A percentile compares a stretch with the other conserved stretches of the same genome.
Evolutionary conservation across 2,113 vertebrate genomes (phyloP).

Genomic region (Mirza zaza): DNA sequence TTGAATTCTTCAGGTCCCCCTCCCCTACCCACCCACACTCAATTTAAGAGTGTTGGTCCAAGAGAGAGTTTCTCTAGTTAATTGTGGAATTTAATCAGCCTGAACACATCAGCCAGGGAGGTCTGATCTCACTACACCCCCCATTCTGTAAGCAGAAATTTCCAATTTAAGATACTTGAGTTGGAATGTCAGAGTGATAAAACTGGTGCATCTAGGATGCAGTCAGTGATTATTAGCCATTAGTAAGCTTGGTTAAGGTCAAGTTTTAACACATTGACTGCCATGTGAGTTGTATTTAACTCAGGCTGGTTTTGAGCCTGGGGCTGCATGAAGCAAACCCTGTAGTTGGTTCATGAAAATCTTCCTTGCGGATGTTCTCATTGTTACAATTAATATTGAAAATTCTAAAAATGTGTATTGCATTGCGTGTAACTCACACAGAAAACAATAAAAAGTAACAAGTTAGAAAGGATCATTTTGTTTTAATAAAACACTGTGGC

Average conservation of each 20-base stretch:
- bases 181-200: background rate
- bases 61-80: constrained; percentile 30
- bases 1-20: background rate
- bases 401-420: too few species aligned
- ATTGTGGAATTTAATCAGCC: constrained; percentile 3
- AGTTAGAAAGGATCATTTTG: too few species aligned
- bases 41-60: background rate
- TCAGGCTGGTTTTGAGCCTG: too few species aligned
- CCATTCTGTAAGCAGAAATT: background rate
- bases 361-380: too few species aligned
- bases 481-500: too few species aligned
- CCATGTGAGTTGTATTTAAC: too few species aligned
- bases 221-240: background rate
- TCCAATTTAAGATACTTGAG: background rate
- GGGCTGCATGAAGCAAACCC: too few species aligned
- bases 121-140: background rate
- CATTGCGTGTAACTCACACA: too few species aligned
- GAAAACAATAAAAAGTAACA: too few species aligned
- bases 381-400: too few species aligned
- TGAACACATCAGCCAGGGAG: background rate
- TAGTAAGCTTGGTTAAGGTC: background rate
- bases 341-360: too few species aligned
- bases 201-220: background rate
- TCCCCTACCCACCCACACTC: background rate
- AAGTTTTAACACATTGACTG: background rate